Evolutionary conservation across 2,888 invertebrate species (phyloP), one percentile per base, ranked within the genome.

Genomic region (Glyphotaelius pellucidus): DNA sequence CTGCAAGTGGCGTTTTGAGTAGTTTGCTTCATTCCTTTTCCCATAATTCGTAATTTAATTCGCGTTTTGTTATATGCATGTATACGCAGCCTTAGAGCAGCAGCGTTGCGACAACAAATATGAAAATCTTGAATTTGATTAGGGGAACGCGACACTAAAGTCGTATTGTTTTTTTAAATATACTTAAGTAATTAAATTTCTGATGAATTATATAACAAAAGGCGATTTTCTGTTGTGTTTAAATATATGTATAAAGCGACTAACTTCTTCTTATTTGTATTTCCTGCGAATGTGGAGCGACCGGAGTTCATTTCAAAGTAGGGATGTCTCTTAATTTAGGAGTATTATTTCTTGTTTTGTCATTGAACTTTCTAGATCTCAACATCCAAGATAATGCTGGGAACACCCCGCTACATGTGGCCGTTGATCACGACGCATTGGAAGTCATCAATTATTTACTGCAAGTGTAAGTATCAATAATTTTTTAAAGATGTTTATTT

Each of bases 351-450:
- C 25, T 83, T 31, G 83, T 83, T 83, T 25, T 83, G 19, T 32
- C 11, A n/a, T 32, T 83, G 32, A 83, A 83, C 85, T 90, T 96
- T 96, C 3, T 95, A 98, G 98, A 98, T 96, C 95, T 98, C 90
- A 97, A 98, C 94, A 96, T 96, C 31, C 96, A 96, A 94, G 98
- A 98, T 94, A 97, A 97, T 94, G 96, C 96, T 35, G 98, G 98
- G 0, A 98, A 98, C 94, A 98, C 98, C 0, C 98, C 98, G 0
- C 95, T 99, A 0, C 98, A 98, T 94, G 95, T 97, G 30, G 98
- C 98, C 0, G 97, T 98, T 1, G 98, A 98, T 94, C 96, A 96
- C 93, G 97, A 97, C 94, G 96, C 98, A 2, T 94, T 97, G 81
- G 97, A 97, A 86, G 97, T 97, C 0, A 95, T 98, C 31, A 97